Evolutionary conservation across 2,888 invertebrate genomes (phyloP).

Genomic region (Acanthosoma haemorrhoidale): DNA sequence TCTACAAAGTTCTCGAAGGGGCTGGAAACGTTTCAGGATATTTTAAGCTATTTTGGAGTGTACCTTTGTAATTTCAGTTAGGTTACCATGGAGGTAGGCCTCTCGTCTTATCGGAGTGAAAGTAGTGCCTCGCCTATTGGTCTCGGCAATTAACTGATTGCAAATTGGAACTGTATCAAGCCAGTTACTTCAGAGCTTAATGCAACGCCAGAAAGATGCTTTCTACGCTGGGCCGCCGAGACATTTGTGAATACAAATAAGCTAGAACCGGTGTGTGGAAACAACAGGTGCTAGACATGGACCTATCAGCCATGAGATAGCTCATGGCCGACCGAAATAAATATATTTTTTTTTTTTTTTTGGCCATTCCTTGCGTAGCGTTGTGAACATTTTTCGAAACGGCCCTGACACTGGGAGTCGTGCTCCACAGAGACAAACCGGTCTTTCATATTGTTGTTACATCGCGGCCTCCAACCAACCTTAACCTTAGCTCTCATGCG

Average conservation of each 20-base stretch:
- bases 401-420: neutral
- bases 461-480: neutral
- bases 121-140: too few species aligned
- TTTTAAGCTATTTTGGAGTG: too few species aligned
- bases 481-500: neutral
- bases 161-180: too few species aligned
- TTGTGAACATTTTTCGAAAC: neutral
- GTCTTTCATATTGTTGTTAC: conserved; percentile 7
- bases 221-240: neutral
- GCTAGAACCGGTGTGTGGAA: neutral
- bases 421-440: neutral
- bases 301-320: neutral
- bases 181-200: too few species aligned
- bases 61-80: too few species aligned
- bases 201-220: too few species aligned
- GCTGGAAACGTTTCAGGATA: too few species aligned
- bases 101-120: too few species aligned
- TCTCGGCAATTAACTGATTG: too few species aligned
- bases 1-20: too few species aligned
- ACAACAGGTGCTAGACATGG: neutral
- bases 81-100: too few species aligned
- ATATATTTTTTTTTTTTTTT: too few species aligned
- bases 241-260: neutral
- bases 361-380: neutral
- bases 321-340: neutral